Base-by-base conservation (phyloP, 2,888 invertebrate genomes). In the Apamea sordens region DNA sequence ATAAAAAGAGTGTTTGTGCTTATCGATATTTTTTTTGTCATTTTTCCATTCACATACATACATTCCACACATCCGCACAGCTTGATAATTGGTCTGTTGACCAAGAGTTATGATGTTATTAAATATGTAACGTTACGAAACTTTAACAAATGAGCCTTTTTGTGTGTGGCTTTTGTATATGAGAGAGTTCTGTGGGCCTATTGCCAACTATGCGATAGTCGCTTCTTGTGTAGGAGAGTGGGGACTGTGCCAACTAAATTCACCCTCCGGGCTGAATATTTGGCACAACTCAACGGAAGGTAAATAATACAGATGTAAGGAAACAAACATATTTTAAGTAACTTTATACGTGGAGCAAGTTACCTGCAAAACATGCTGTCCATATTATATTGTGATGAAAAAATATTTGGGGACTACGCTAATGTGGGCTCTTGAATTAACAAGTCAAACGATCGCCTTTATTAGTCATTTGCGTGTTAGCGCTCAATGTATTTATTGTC, bases 171-270 rank as follows among this genome's bases (percentile, higher is more conserved):
- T 87, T 87, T 83, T 88, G 81, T 84, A 82, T 85, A 83, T 78
- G 73, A 73, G 83, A 83, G 75, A 88, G 73, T 82, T 86, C 67
- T 79, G 82, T 86, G 91, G 91, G 91, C 89, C 80, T 81, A 78
- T 84, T 91, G 91, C 91, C 91, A 91, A 91, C 79, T 86, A 85
- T 71, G 84, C 79, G 86, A 90, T 90, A 90, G 86, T 82, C 77
- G 84, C 77, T 87, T 86, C 86, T 83, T 86, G 82, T 86, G 79
- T 77, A 77, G 84, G 68, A 77, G 79, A 83, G 79, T 77, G 85
- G 87, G 80, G 82, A 77, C 81, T 76, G 86, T 89, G 91, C 91
- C 91, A 91, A 91, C 84, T 84, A 89, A 79, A 87, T 88, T 88
- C 82, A 82, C 86, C 86, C 85, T 79, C 87, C 76, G 64, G 68